Evolutionary conservation across 2,113 vertebrate genomes (phyloP).

Genomic region (Zootoca vivipara): DNA sequence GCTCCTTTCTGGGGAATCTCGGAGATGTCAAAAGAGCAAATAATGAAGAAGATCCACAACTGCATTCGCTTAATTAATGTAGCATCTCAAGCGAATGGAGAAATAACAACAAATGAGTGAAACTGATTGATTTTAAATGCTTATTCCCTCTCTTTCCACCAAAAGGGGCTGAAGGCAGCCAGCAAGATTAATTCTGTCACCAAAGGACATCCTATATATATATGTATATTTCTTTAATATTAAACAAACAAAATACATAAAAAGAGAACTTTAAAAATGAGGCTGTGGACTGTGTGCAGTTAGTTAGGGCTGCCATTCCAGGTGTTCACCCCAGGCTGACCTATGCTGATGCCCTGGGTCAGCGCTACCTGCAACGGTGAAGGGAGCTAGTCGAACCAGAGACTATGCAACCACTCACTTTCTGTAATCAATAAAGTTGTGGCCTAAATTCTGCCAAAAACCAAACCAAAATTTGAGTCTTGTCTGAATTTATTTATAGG

Average conservation of each 20-base stretch:
- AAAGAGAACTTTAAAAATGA: not conserved
- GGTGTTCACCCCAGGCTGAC: too few relatives aligned
- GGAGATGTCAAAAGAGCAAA: not conserved
- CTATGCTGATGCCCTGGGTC: too few relatives aligned
- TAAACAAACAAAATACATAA: not conserved
- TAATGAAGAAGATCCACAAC: not conserved
- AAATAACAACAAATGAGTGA: not conserved
- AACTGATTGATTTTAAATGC: not conserved
- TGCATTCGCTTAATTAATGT: not conserved
- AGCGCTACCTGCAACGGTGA: too few relatives aligned
- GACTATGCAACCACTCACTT: too few relatives aligned
- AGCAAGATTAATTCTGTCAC: not conserved
- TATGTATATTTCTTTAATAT: not conserved
- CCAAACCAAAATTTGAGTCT: too few relatives aligned
- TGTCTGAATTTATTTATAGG: too few relatives aligned
- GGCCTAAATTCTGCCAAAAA: too few relatives aligned
- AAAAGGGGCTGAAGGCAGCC: not conserved
- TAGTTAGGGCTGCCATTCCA: too few relatives aligned
- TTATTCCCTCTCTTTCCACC: not conserved
- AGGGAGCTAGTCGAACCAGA: too few relatives aligned
- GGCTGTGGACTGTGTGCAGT: not conserved
- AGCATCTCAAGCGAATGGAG: not conserved
- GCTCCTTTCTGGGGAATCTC: not conserved
- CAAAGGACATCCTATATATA: too few relatives aligned
- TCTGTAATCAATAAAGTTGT: too few relatives aligned